These are phyloP conservation scores for Cyprinodon variegatus DNA, from an alignment of 2,113 vertebrate species.

Conservation along the genomic window DNA sequence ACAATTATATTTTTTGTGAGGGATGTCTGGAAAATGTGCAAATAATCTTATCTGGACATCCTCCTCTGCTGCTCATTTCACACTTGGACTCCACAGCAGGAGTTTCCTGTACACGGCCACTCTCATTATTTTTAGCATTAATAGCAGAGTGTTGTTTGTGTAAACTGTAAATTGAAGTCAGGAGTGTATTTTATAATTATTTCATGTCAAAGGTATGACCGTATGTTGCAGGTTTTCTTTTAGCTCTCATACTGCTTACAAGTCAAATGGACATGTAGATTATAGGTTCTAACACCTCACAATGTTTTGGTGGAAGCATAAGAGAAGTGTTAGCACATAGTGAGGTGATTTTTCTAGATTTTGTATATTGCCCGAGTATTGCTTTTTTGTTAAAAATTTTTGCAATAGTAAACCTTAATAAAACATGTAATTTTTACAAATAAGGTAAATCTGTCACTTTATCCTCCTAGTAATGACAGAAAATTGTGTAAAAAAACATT, in stretches of 20 bases:
- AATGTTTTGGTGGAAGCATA: neutral
- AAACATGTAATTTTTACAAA: too few species aligned
- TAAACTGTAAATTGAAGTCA: neutral
- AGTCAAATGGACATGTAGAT: neutral
- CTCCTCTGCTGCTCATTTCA: neutral
- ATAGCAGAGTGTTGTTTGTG: neutral
- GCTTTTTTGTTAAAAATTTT: too few species aligned
- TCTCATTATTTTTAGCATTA: neutral
- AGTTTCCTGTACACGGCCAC: neutral
- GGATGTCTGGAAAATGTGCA: neutral
- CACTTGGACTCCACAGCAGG: neutral
- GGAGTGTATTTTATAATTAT: neutral
- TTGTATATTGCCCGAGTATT: too few species aligned
- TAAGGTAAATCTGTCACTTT: too few species aligned
- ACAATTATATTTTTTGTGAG: neutral
- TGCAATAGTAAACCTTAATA: too few species aligned
- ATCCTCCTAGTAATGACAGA: too few species aligned
- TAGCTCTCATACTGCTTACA: too few species aligned
- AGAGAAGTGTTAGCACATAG: neutral
- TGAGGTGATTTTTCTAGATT: neutral
- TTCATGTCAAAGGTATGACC: neutral
- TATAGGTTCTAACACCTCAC: neutral
- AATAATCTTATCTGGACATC: neutral
- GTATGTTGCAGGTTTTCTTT: too few species aligned
- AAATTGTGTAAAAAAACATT: too few species aligned